Conservation (phyloP, 2,113 vertebrate species). For the Sciurus niger region DNA sequence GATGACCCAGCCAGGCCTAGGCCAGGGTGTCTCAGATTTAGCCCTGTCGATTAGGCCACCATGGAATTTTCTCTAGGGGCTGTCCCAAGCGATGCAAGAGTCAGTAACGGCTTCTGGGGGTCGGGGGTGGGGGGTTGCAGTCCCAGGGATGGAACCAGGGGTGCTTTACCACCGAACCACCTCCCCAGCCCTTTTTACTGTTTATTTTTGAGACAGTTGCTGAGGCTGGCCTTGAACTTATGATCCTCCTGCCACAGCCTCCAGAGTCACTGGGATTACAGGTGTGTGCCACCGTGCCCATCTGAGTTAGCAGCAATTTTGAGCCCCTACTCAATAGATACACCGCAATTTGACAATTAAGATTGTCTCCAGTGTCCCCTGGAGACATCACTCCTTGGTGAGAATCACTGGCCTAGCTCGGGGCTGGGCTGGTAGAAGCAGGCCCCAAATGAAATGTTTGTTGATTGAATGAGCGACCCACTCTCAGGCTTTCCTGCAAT, state of each 20-base stretch:
- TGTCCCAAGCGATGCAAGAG: background rate
- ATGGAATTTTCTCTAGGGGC: too few species aligned
- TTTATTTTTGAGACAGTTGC: too few species aligned
- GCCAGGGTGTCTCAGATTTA: too few species aligned
- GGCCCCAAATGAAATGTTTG: background rate
- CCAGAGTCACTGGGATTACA: too few species aligned
- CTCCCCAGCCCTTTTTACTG: background rate
- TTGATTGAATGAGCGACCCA: background rate
- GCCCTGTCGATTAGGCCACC: too few species aligned
- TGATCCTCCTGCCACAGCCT: too few species aligned
- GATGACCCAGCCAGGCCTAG: background rate
- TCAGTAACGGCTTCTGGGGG: background rate
- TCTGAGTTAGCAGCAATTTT: background rate
- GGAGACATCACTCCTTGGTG: fast-evolving
- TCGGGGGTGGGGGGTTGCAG: background rate
- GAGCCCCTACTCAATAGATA: background rate
- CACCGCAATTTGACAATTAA: background rate
- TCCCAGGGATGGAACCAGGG: too few species aligned
- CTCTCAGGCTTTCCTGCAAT: background rate
- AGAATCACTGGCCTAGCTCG: background rate
- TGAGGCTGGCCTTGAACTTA: too few species aligned
- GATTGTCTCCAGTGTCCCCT: background rate
- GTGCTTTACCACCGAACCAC: background rate
- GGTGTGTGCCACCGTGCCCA: too few species aligned
- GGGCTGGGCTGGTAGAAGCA: background rate